Conservation (phyloP, 2,113 vertebrate species). For the Nipponia nippon region DNA sequence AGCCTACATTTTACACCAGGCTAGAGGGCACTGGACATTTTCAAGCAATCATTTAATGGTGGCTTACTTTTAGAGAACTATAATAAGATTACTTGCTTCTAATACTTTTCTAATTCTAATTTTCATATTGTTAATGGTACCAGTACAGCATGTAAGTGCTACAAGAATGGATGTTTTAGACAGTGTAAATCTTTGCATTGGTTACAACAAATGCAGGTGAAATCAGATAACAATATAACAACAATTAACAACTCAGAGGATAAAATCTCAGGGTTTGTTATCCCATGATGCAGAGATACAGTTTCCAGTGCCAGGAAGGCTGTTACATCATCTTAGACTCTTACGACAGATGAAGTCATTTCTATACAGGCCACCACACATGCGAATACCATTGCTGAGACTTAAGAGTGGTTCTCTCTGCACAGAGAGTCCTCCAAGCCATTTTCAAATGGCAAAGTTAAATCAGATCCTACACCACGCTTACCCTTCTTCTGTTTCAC, state of each 20-base stretch:
- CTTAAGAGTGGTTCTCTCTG: not conserved
- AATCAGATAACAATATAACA: not conserved
- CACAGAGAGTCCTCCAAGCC: not conserved
- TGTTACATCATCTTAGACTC: not conserved
- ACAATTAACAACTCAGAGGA: not conserved
- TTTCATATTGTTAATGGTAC: not conserved
- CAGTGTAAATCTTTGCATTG: not conserved
- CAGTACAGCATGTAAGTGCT: not conserved
- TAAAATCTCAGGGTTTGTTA: not conserved
- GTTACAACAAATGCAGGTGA: not conserved
- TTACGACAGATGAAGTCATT: not conserved
- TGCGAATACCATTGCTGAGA: not conserved
- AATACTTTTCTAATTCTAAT: not conserved
- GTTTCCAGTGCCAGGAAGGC: not conserved
- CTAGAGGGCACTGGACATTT: not conserved
- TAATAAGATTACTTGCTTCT: not conserved
- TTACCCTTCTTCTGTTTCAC: not conserved
- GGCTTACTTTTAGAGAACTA: not conserved
- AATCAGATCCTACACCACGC: not conserved
- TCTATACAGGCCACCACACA: not conserved
- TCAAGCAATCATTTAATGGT: slow-evolving; percentile 16
- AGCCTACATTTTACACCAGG: not conserved
- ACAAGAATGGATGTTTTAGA: not conserved
- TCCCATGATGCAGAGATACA: not conserved
- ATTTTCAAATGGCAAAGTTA: not conserved